Percentiles rank a stretch among this genome's conserved stretches.
Evolutionary conservation across 2,113 vertebrate species (phyloP).

Genomic region (Paramormyrops kingsleyae): DNA sequence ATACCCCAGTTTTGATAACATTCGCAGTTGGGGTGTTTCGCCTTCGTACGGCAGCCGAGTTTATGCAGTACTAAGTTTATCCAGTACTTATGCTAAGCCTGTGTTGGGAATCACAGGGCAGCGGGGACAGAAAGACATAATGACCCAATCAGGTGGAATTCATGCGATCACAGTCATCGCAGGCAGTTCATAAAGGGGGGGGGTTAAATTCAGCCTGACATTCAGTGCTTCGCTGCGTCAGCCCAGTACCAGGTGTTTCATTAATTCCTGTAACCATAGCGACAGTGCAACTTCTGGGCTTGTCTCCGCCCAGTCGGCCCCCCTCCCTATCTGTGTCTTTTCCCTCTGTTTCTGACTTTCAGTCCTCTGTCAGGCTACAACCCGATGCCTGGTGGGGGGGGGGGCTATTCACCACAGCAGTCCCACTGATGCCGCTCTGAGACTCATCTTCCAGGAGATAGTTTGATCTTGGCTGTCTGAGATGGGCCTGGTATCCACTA

Average conservation of each 20-base stretch:
- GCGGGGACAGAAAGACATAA: not conserved
- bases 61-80: not conserved
- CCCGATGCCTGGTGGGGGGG: not conserved
- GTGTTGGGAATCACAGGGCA: not conserved
- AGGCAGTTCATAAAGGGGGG: not conserved
- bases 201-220: not conserved
- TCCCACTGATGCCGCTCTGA: not conserved
- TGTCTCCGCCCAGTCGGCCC: not conserved
- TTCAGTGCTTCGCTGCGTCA: not conserved
- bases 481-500: not conserved
- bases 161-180: not conserved
- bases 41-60: not conserved
- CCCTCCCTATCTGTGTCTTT: not conserved
- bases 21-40: not conserved
- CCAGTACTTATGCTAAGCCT: not conserved
- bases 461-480: not conserved
- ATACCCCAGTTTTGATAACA: not conserved
- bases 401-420: not conserved
- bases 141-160: not conserved
- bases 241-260: not conserved
- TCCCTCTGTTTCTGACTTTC: not conserved
- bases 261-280: not conserved
- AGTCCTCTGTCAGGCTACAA: not conserved
- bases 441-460: not conserved
- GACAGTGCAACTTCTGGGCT: not conserved